Evolutionary conservation across 2,888 invertebrate species (phyloP).

Genomic region (Hirtodrosophila alboralis): DNA sequence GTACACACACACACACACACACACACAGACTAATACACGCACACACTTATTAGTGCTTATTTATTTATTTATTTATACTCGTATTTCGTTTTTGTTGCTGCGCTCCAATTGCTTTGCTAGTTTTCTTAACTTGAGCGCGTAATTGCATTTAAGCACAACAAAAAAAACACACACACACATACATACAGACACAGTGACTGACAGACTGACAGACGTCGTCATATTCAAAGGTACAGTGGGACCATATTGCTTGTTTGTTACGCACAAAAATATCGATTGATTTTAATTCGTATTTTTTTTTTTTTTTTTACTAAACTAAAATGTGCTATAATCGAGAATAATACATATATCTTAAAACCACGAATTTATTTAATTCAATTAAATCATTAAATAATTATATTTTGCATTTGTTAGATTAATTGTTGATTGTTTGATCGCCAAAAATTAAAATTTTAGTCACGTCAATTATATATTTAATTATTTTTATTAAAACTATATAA

Average conservation of each 20-base stretch:
- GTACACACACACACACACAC: constrained; percentile 38
- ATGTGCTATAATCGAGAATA: no score
- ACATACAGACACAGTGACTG: constrained; percentile 23
- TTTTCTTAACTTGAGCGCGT: constrained; percentile 73
- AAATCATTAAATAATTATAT: no score
- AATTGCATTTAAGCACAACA: constrained; percentile 74
- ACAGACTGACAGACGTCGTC: constrained; percentile 54
- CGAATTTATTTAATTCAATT: no score
- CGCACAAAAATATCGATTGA: constrained; percentile 1
- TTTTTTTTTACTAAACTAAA: no score
- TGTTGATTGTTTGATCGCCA: no score
- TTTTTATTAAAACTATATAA: no score
- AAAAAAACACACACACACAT: constrained; percentile 22
- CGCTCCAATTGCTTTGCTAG: constrained; percentile 71
- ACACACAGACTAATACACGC: constrained; percentile 18
- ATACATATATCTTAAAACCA: no score
- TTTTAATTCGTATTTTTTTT: constrained; percentile 1
- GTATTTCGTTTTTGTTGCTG: constrained; percentile 58
- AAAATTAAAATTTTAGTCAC: no score
- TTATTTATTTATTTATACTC: constrained; percentile 53
- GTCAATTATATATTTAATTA: no score
- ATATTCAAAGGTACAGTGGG: constrained; percentile 63
- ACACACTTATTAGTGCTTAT: constrained; percentile 37
- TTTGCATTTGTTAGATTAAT: no score
- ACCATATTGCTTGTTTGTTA: constrained; percentile 15